Base-by-base conservation (phyloP, 2,797 vertebrate species). In the Scolopax bukidnonensis region DNA sequence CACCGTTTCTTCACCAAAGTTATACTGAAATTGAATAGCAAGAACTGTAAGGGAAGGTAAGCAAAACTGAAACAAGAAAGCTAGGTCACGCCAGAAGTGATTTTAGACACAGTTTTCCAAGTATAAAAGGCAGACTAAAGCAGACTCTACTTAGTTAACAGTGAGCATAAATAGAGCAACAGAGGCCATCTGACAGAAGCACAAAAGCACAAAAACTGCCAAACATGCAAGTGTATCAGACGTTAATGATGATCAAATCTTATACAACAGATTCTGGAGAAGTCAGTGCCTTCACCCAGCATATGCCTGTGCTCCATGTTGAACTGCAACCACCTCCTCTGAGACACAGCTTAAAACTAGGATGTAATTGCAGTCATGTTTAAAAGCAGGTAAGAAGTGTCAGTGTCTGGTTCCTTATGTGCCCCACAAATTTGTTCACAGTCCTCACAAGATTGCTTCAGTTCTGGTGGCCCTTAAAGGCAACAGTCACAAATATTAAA, bases 121-220 rank as follows among this genome's bases (percentile, higher is more conserved):
- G 43, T 43, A 18, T 32, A 68, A 84, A 48, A 91, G 38, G 57
- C 76, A 64, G 59, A 28, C 21, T 71, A 60, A 53, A 77, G 4
- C 69, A 90, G 77, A 73, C 30, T 87, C 40, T 30, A 64, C 41
- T 30, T 30, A 40, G 64, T 57, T 92, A 92, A 80, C 56, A 91
- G 76, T 5, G 79, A 73, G 83, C 73, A 94, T 68, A 88, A 86
- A 95, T 0, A 71, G 69, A 91, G 5, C 54, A 88, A 78, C 33
- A 82, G 94, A 82, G 90, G 77, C 94, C 91, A 94, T 91, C 86
- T 89, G 94, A 97, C 76, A 71, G 81, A 94, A 87, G 71, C 84
- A 88, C 53, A 71, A 82, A 90, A 81, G 69, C 82, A 70, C 0
- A 0, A 41, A 48, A 94, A 71, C 63, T 90, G 96, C 76, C 93